Percentiles rank a stretch among this genome's conserved stretches.
Conservation (phyloP, 2,797 vertebrate genomes). For the Paratrypauchen microcephalus region DNA sequence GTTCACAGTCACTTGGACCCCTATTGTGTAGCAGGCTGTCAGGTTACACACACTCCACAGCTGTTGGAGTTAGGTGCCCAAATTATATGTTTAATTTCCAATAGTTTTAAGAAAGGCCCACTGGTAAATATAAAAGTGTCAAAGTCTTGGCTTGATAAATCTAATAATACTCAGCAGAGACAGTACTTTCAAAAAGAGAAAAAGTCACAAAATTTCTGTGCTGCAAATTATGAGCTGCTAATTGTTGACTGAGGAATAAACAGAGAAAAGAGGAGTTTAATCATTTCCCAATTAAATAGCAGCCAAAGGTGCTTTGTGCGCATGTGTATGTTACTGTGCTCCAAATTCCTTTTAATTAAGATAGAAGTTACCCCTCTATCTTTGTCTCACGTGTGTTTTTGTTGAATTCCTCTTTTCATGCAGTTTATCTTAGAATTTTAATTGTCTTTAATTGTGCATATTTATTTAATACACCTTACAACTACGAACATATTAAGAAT, state of each 20-base stretch:
- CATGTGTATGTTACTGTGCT: conserved; percentile 40
- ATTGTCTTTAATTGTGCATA: conserved; percentile 64
- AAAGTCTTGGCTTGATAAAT: neutral
- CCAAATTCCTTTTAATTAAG: conserved; percentile 64
- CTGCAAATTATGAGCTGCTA: conserved; percentile 52
- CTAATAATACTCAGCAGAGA: conserved; percentile 4
- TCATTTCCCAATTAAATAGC: conserved; percentile 69
- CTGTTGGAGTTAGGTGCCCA: conserved; percentile 32
- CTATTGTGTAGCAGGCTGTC: conserved; percentile 65
- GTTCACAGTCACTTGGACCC: conserved; percentile 69
- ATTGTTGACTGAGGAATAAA: conserved; percentile 66
- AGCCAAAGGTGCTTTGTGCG: conserved; percentile 59
- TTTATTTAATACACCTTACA: conserved; percentile 59
- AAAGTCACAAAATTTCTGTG: conserved; percentile 18
- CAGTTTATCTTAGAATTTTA: conserved; percentile 57
- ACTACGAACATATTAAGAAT: conserved; percentile 46
- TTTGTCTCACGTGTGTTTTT: conserved; percentile 51
- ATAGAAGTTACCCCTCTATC: conserved; percentile 50
- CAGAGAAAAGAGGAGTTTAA: conserved; percentile 59
- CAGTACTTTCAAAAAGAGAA: conserved; percentile 3
- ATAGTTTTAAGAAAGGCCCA: conserved; percentile 3
- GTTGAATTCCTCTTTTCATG: conserved; percentile 29
- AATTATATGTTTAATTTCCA: conserved; percentile 30
- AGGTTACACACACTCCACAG: conserved; percentile 56
- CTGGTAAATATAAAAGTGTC: conserved; percentile 1